Evolutionary conservation across 2,797 vertebrate genomes (phyloP).

Genomic region (Ctenochaetus hawaiiensis): DNA sequence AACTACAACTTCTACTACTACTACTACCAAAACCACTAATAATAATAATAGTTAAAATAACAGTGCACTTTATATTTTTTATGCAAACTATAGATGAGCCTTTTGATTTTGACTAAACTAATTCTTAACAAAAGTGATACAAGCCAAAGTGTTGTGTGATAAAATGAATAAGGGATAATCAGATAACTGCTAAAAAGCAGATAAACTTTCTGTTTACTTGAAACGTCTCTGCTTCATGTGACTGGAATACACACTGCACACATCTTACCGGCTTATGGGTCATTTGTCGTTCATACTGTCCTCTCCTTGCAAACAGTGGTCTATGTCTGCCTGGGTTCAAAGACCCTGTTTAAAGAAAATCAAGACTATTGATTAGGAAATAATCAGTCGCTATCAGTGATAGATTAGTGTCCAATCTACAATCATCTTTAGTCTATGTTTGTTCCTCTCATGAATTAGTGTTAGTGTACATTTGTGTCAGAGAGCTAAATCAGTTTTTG

Average conservation of each 20-base stretch:
- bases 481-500: not conserved
- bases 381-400: not conserved
- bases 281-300: conserved; percentile 61
- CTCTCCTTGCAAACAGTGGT: conserved; percentile 74
- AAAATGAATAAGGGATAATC: not conserved
- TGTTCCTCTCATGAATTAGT: not conserved
- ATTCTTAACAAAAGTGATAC: not conserved
- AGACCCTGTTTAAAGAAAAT: conserved; percentile 50
- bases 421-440: not conserved
- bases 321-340: conserved; percentile 44
- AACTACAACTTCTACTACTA: too few species aligned
- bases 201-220: not conserved
- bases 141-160: not conserved
- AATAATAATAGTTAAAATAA: too few species aligned
- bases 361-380: not conserved
- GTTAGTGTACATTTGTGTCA: not conserved
- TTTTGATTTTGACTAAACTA: not conserved
- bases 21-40: too few species aligned
- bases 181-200: not conserved
- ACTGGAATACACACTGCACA: not conserved
- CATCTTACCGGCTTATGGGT: conserved; percentile 53
- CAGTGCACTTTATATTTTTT: too few species aligned
- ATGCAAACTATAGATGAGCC: not conserved
- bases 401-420: not conserved
- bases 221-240: not conserved